A percentile compares a stretch with the other conserved stretches of the same genome.
Evolutionary conservation across 2,113 vertebrate species (phyloP).

Genomic region (Notechis scutatus): DNA sequence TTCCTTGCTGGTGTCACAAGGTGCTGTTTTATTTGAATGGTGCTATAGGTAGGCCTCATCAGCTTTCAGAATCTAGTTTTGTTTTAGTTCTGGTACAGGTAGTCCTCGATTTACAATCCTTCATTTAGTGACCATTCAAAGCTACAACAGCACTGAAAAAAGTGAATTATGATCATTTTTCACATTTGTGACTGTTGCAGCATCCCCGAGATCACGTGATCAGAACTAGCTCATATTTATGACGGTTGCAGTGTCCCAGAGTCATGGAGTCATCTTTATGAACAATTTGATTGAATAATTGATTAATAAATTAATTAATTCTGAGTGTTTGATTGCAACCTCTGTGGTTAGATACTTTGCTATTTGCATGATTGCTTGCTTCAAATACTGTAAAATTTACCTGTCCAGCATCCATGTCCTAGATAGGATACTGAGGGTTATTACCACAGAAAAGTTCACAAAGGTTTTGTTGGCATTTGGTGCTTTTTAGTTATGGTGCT

Average conservation of each 20-base stretch:
- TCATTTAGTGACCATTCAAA: not conserved
- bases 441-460: not conserved
- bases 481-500: not conserved
- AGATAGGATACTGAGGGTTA: not conserved
- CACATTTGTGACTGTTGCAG: not conserved
- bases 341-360: not conserved
- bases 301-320: not conserved
- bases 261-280: not conserved
- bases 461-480: not conserved
- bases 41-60: not conserved
- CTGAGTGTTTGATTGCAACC: not conserved
- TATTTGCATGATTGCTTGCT: not conserved
- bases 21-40: not conserved
- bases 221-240: not conserved
- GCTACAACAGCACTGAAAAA: not conserved
- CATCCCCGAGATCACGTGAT: not conserved
- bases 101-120: not conserved
- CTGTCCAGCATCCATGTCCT: not conserved
- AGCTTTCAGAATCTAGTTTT: not conserved
- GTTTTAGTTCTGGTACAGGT: not conserved
- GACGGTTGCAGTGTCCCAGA: not conserved
- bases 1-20: not conserved
- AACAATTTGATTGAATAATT: not conserved
- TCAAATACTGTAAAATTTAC: not conserved
- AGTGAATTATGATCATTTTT: not conserved